phyloP scores from a whole-genome alignment of 2,888 invertebrate genomes.

The Aphelenchoides bicaudatus region DNA sequence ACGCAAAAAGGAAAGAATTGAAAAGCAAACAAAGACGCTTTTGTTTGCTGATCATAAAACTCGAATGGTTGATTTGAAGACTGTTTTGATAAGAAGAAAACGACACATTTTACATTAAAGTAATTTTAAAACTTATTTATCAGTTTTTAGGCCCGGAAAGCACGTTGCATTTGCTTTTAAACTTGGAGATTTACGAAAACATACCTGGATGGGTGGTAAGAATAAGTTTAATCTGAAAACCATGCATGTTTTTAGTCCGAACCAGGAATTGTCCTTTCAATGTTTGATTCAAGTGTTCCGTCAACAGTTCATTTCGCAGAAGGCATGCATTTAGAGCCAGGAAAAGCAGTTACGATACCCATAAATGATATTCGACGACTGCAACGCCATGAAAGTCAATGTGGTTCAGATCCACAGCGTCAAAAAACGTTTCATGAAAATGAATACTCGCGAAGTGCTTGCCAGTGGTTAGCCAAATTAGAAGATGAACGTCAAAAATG shows the following conservation, averaged over 20 bases:
- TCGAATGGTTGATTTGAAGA: no score
- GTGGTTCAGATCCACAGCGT: conserved; percentile 35
- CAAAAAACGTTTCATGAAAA: conserved; percentile 37
- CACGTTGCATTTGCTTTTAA: conserved; percentile 47
- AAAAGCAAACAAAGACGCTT: no score
- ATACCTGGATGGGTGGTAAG: conserved; percentile 37
- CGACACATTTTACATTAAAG: no score
- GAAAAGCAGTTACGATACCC: conserved; percentile 51
- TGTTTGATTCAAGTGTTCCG: conserved; percentile 38
- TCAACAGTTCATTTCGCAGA: conserved; percentile 42
- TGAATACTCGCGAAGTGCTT: conserved; percentile 48
- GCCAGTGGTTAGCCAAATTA: conserved; percentile 43
- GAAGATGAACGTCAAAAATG: conserved; percentile 31
- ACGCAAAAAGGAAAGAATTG: no score
- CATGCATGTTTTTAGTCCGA: conserved; percentile 43
- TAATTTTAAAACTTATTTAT: not conserved
- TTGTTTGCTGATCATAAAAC: no score
- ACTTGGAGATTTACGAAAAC: conserved; percentile 50
- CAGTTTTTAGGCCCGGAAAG: conserved; percentile 42
- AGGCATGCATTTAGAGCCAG: conserved; percentile 52
- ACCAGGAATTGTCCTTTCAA: conserved; percentile 46
- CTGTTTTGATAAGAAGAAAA: no score
- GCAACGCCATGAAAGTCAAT: conserved; percentile 38
- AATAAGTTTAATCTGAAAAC: conserved; percentile 27
- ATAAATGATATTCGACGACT: conserved; percentile 50